phyloP scores from a whole-genome alignment of 2,888 invertebrate species.

The Scaptodrosophila latifasciaeformis region DNA sequence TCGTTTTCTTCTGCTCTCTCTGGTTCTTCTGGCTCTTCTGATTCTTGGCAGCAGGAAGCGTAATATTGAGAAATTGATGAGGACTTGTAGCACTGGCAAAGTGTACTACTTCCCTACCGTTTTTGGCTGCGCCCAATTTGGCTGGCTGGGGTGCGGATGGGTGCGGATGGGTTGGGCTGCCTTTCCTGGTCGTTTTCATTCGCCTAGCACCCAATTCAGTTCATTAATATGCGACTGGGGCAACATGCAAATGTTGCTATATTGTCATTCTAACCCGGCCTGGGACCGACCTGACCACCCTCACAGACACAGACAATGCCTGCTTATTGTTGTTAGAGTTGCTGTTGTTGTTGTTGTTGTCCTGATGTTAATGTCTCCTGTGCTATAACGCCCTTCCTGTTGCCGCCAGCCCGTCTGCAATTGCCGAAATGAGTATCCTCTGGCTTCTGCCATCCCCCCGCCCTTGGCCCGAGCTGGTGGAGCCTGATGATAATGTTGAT shows the following conservation, averaged over 20 bases:
- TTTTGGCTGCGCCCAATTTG: not conserved
- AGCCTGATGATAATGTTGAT: slow-evolving; percentile 64
- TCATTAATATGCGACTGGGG: slow-evolving; percentile 63
- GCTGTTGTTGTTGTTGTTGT: not conserved
- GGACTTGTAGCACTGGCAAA: slow-evolving; percentile 20
- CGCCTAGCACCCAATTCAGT: slow-evolving; percentile 38
- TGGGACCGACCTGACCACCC: slow-evolving; percentile 1
- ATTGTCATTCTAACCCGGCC: slow-evolving; percentile 32
- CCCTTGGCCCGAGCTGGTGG: slow-evolving; percentile 29
- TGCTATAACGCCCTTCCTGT: slow-evolving; percentile 18
- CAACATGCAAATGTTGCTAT: slow-evolving; percentile 51
- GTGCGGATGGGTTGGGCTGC: no score
- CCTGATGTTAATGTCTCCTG: slow-evolving; percentile 1
- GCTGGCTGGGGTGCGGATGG: no score
- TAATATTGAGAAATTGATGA: slow-evolving; percentile 65
- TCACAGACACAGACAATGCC: slow-evolving; percentile 23
- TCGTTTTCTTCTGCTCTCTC: no score
- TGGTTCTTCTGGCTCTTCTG: no score
- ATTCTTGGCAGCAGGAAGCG: slow-evolving; percentile 32
- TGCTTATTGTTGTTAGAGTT: slow-evolving; percentile 20
- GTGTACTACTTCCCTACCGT: not conserved
- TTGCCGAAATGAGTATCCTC: slow-evolving; percentile 48
- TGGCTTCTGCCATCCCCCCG: not conserved
- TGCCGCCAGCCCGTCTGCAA: slow-evolving; percentile 38
- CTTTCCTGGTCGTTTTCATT: not conserved